Percentiles rank a stretch among this genome's conserved stretches.
Evolutionary conservation across 2,113 vertebrate genomes (phyloP).

Genomic region (Macrotus californicus): DNA sequence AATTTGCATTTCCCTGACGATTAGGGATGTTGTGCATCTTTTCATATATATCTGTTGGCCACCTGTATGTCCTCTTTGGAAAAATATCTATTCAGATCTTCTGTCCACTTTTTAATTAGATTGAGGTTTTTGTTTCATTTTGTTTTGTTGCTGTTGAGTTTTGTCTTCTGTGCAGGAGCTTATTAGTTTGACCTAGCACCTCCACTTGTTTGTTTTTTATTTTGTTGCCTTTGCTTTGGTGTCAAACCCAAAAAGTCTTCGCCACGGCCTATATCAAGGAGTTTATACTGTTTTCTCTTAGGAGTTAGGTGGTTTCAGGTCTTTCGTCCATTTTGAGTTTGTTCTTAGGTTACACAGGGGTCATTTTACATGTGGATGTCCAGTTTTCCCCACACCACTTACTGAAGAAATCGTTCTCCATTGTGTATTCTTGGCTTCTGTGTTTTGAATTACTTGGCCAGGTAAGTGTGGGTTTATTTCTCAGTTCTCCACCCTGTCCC

Average conservation of each 20-base stretch:
- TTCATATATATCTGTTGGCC: too few relatives aligned
- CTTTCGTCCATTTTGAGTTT: neutral
- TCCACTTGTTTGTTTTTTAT: neutral
- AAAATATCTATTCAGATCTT: neutral
- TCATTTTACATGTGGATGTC: neutral
- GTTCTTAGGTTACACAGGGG: neutral
- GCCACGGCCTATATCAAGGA: too few relatives aligned
- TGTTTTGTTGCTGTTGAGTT: neutral
- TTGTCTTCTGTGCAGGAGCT: neutral
- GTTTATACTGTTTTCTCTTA: neutral
- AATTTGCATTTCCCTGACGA: too few relatives aligned
- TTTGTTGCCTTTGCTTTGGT: neutral
- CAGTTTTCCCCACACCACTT: too few relatives aligned
- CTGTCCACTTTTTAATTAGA: neutral
- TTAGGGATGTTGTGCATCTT: too few relatives aligned
- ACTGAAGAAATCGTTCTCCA: accelerated
- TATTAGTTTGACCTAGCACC: neutral
- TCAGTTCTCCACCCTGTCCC: too few relatives aligned
- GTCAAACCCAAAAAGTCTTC: too few relatives aligned
- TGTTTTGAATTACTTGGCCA: neutral
- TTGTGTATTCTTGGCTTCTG: neutral
- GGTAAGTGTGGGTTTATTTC: neutral
- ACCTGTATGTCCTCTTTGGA: too few relatives aligned
- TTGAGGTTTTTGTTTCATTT: neutral
- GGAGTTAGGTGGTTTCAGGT: neutral